Base-by-base conservation (phyloP, 1,140 invertebrate species). In the Cydia splendana region DNA sequence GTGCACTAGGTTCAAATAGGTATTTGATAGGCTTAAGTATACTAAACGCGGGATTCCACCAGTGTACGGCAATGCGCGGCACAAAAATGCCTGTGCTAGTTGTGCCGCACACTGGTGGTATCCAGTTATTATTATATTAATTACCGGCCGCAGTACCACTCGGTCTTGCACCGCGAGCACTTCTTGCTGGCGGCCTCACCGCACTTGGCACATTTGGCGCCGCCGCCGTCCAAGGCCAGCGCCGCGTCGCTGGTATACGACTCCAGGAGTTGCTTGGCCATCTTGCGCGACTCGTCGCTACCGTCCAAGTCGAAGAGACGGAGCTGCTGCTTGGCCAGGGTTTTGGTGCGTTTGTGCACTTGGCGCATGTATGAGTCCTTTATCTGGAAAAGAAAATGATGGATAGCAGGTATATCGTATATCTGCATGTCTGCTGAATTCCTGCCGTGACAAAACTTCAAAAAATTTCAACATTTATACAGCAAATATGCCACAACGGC, bases 131-230 rank as follows among this genome's bases (percentile, higher is more conserved):
- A 24, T 24, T 24, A 18, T 30, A 30, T 67, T 73, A 82, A n/a
- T 79, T 81, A 94, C 93, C 93, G 93, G 65, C 93, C 92, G 83
- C 95, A 95, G 85, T 95, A 95, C 94, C 94, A 95, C 75, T 93
- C 91, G 6, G 87, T 93, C 84, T 94, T 95, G 84, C 95, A 95
- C 28, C 91, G 84, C 0, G 94, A 95, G 81, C 95, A 95, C 78
- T 94, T 92, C 83, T 95, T 94, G 75, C 87, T 89, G 0, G 94
- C 94, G 34, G 85, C 88, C 45, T 94, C 93, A 0, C 93, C 94
- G 77, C 95, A 95, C 73, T 91, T 88, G 2, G 91, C 91, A 79
- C 95, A 95, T 73, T 92, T 92, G 0, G 92, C 87, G 0, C 93
- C 89, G 15, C 94, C 93, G 28, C 86, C 80, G 76, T 95, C 94